Base-by-base conservation (phyloP, 2,888 invertebrate species). In the Eristalis arbustorum region DNA sequence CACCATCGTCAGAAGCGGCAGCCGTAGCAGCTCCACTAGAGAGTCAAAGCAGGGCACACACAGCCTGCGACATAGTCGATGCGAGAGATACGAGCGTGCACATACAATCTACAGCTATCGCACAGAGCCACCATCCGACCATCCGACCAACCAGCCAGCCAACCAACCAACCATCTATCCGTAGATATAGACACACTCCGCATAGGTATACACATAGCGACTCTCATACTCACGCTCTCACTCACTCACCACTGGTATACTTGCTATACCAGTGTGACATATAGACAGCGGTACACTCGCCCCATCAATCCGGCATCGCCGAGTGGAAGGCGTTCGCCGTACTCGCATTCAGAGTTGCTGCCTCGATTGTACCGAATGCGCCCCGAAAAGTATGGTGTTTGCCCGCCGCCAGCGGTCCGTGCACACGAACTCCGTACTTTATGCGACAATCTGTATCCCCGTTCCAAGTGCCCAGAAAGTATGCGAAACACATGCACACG, bases 391-490 rank as follows among this genome's bases (percentile, higher is more conserved):
- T 90, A 88, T 89, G 74, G 66, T 75, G 75, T 89, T 89, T 88
- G 71, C 80, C 68, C 31, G 62, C 72, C 79, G 87, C 84, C 66
- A 31, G 49, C 11, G n/a, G 40, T 18, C 64, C 66, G 63, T 84
- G 74, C 23, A 80, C 68, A 88, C 73, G 84, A 88, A 89, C 88
- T 76, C 18, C 18, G 71, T 83, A 90, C 90, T 90, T 91, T 85
- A 89, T 90, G 88, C 79, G 88, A 88, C 90, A 90, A 89, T 90
- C 90, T 90, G 90, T 91, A 91, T 91, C 90, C 91, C 91, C 91
- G 90, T 90, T 91, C 90, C 90, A 89, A 90, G 89, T 90, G 90
- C 89, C 91, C 92, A 92, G 88, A 91, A 92, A 91, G 91, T 90
- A 90, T 88, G 59, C 66, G 83, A 90, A 90, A 91, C 89, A 88